These are phyloP conservation scores for Mercenaria mercenaria DNA, from an alignment of 1,140 invertebrate genomes.

Conservation along the genomic window DNA sequence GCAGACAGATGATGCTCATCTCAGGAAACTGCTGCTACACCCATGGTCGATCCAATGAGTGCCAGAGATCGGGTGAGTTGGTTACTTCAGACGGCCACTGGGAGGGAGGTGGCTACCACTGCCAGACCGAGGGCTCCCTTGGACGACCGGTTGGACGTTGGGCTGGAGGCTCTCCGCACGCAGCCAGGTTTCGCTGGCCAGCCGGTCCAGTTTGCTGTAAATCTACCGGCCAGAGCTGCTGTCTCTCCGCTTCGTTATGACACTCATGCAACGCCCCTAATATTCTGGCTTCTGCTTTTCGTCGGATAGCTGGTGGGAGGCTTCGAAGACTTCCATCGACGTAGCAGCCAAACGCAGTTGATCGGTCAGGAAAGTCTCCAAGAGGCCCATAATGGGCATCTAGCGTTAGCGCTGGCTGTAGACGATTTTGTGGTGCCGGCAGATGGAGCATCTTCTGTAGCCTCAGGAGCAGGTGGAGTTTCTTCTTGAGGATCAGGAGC, in stretches of 20 bases:
- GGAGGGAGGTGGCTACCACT: slow-evolving; percentile 48
- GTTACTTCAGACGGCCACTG: slow-evolving; percentile 41
- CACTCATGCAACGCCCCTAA: slow-evolving; percentile 19
- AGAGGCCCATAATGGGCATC: too few relatives aligned
- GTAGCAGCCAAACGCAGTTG: too few relatives aligned
- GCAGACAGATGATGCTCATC: not conserved
- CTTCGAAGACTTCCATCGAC: too few relatives aligned
- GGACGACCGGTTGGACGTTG: not conserved
- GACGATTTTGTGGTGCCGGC: too few relatives aligned
- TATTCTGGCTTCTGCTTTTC: too few relatives aligned
- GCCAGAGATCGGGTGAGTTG: slow-evolving; percentile 31
- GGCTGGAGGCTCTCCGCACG: not conserved
- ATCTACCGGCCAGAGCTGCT: not conserved
- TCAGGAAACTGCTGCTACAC: slow-evolving; percentile 42
- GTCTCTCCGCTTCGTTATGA: not conserved
- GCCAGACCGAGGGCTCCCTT: not conserved
- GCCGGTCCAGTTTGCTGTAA: not conserved
- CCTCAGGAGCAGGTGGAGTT: too few relatives aligned
- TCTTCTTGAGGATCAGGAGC: too few relatives aligned
- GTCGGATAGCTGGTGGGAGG: too few relatives aligned
- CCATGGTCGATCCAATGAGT: slow-evolving; percentile 38
- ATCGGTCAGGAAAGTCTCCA: not conserved
- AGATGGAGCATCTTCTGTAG: too few relatives aligned
- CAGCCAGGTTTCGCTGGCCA: not conserved
- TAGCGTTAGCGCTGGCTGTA: too few relatives aligned